A percentile compares a stretch with the other conserved stretches of the same genome.
These are phyloP conservation scores for Coleophora deauratella DNA, from an alignment of 2,888 invertebrate genomes.

Conservation along the genomic window DNA sequence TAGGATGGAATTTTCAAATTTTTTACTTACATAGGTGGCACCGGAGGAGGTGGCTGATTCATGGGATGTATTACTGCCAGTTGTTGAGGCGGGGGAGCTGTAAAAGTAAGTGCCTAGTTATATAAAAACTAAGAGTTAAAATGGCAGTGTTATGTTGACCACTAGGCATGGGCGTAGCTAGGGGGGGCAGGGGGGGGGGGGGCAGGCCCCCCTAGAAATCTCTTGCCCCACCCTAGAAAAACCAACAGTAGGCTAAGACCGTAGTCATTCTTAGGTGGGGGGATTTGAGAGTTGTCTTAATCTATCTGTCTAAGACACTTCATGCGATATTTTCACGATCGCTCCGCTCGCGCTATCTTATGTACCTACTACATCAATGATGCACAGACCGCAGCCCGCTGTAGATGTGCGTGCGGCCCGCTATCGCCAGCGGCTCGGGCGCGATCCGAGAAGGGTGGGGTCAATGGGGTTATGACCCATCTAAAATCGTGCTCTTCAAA, in stretches of 20 bases:
- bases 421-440: neutral
- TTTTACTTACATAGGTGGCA: constrained; percentile 21
- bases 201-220: too few species aligned
- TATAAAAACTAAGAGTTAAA: too few species aligned
- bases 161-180: too few species aligned
- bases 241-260: too few species aligned
- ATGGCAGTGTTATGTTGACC: too few species aligned
- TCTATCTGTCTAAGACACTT: neutral
- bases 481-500: neutral
- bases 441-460: neutral
- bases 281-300: neutral
- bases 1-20: neutral
- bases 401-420: neutral
- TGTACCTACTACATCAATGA: too few species aligned
- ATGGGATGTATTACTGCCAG: constrained; percentile 13
- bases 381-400: neutral
- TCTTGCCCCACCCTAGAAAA: too few species aligned
- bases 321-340: neutral
- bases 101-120: constrained; percentile 15
- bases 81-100: constrained; percentile 19
- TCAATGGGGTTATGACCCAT: neutral
- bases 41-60: constrained; percentile 22
- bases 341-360: neutral
- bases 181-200: too few species aligned
- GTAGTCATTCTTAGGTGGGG: too few species aligned